phyloP scores from a whole-genome alignment of 2,797 vertebrate species.

The Morus bassanus region DNA sequence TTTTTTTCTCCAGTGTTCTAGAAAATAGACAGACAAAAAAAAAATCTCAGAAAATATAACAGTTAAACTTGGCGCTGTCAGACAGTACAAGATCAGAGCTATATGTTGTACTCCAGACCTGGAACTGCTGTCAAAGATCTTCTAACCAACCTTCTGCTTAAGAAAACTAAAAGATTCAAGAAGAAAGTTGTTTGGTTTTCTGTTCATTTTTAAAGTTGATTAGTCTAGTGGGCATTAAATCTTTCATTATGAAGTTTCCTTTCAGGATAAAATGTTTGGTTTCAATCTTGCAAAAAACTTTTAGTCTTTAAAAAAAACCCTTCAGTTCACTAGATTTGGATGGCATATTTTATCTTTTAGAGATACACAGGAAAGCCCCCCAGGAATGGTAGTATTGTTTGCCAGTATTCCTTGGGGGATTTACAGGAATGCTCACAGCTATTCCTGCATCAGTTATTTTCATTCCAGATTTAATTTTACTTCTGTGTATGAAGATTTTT shows the following conservation, averaged over 20 bases:
- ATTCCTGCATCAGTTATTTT: constrained; percentile 43
- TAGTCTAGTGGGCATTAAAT: constrained; percentile 57
- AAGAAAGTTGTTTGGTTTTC: not conserved
- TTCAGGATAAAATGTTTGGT: constrained; percentile 37
- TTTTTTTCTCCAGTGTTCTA: constrained; percentile 33
- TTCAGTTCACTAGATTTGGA: constrained; percentile 31
- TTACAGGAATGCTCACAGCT: not conserved
- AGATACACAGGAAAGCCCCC: not conserved
- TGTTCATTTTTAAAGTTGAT: not conserved
- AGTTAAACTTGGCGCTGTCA: constrained; percentile 68
- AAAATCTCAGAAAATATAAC: not conserved
- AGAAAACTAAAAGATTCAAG: constrained; percentile 11
- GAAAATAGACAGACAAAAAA: not conserved
- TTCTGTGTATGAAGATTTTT: not conserved
- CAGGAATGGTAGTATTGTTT: not conserved
- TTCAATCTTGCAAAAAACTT: not conserved
- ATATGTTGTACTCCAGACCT: constrained; percentile 31
- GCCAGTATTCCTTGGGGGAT: not conserved
- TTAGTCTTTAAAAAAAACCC: not conserved
- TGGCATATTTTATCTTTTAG: constrained; percentile 12
- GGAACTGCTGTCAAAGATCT: constrained; percentile 55
- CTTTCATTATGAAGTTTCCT: constrained; percentile 50
- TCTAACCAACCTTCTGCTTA: constrained; percentile 50
- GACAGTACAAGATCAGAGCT: constrained; percentile 61
- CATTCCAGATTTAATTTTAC: constrained; percentile 18